Evolutionary conservation across 2,888 invertebrate genomes (phyloP), one percentile per base, ranked within the genome.

Genomic region (Leptinotarsa haldemani): DNA sequence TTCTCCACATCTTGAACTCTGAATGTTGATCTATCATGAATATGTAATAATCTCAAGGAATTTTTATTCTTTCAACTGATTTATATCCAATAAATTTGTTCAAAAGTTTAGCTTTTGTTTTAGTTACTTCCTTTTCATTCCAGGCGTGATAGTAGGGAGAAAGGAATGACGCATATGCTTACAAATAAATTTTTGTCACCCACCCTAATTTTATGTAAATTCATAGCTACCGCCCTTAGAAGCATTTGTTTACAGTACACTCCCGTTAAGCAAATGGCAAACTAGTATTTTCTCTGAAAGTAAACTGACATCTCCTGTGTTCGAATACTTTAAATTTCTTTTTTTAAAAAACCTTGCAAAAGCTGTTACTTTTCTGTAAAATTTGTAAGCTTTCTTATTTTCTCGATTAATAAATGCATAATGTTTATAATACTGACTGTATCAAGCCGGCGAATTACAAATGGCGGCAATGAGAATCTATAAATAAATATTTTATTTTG

Each of bases 401-500:
- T 40, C 40, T 40, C 40, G 40, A 40, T 40, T 40, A 40, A 40
- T 40, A 40, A 40, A 40, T 40, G 9, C 40, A 40, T 40, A 77
- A 77, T 76, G 78, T 79, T 82, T 80, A 74, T 79, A 58, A 50
- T 67, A 47, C 67, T 72, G 83, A 84, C 76, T 85, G 85, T 85
- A 85, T 84, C 83, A 84, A 81, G 84, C 85, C 84, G 83, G 83
- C 78, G 80, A 83, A 86, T 86, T 86, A 86, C 86, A 87, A 87
- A 87, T 87, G 86, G 87, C 86, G 85, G 82, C 82, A 79, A 79
- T 79, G 77, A 74, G 76, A 81, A 81, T 84, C 85, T 87, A 87
- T 85, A 87, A 86, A 86, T 87, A 86, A 86, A 87, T 86, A 86
- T 86, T 85, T 84, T 85, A 85, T 85, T 85, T 85, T 83, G 84